Evolutionary conservation across 2,888 invertebrate genomes (phyloP), one percentile per base, ranked within the genome.

Genomic region (Mesodorylaimus sp.): DNA sequence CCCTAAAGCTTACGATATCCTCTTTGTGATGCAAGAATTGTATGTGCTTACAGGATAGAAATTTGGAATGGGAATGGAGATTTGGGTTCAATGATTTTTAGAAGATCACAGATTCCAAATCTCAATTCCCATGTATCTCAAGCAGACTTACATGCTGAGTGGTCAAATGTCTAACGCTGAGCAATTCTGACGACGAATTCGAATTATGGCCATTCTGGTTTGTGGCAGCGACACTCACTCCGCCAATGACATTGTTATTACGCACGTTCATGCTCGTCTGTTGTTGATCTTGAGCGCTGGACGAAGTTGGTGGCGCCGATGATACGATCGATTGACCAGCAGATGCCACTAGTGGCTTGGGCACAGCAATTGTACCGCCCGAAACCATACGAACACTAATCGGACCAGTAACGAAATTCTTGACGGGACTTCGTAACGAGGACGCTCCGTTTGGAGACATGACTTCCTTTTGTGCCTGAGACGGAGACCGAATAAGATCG

Each of bases 381-480:
- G 36, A 27, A 3, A 3, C 5, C 21, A 23, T 5, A 16, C 29
- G 24, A 19, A 44, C 37, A 10, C 16, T 3, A 2, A 25, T 21
- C 37, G 47, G 32, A 23, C 21, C 36, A 3, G 50, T 46, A 2
- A 46, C 46, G 36, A 52, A 52, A 36, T 52, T 43, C 42, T 52
- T 52, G 13, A 52, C 45, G 2, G 52, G 52, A 23, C 45, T 45
- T 19, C 39, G 24, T 16, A 46, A n/a, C 13, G 23, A 27, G 3
- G 3, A 2, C 38, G n/a, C n/a, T 10, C 10, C 10, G 36, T 36
- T 36, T 36, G 10, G 10, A 36, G 36, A n/a, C n/a, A n/a, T n/a
- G n/a, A n/a, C n/a, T 10, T 32, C 32, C 32, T 32, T 32, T 32
- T 32, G 32, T 32, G 16, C 32, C 32, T 32, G 7, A 7, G 16